These are phyloP conservation scores for Drosophila athabasca DNA, from an alignment of 1,140 invertebrate species.

Conservation along the genomic window DNA sequence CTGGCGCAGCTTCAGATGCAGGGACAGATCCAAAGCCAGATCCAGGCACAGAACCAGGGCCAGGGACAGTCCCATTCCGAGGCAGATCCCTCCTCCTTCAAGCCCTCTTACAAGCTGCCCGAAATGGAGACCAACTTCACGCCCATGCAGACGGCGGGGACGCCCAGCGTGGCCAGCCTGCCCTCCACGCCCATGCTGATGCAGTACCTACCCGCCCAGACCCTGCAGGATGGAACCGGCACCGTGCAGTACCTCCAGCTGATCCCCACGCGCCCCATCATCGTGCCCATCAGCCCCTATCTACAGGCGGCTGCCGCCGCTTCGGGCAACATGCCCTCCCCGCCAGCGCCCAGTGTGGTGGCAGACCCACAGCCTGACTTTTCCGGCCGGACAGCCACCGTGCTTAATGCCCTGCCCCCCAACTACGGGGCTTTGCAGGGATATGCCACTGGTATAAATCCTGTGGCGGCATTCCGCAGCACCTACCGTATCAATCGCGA, in stretches of 20 bases:
- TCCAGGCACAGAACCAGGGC: conserved; percentile 4
- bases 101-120: conserved; percentile 78
- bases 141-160: conserved; percentile 61
- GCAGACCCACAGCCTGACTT: conserved; percentile 42
- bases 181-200: conserved; percentile 86
- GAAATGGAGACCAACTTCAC: conserved; percentile 80
- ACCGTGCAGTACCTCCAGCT: conserved; percentile 77
- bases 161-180: conserved; percentile 36
- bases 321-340: neutral
- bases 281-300: conserved; percentile 79
- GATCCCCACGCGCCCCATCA: conserved; percentile 79
- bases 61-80: neutral
- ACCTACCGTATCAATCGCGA: conserved; percentile 76
- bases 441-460: conserved; percentile 39
- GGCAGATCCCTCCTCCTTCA: conserved; percentile 40
- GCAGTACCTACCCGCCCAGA: conserved; percentile 79
- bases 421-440: conserved; percentile 58
- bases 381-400: conserved; percentile 26
- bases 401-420: conserved; percentile 49
- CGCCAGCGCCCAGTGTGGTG: conserved; percentile 1
- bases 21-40: conserved; percentile 7
- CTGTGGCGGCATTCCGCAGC: conserved; percentile 49
- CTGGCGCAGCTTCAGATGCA: conserved; percentile 34
- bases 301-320: conserved; percentile 28
- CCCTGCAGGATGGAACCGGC: conserved; percentile 63